Evolutionary conservation across 92 coral and sea anemone genomes (phyloP), one percentile per base, ranked within the genome.

Genomic region (Porites lobata): DNA sequence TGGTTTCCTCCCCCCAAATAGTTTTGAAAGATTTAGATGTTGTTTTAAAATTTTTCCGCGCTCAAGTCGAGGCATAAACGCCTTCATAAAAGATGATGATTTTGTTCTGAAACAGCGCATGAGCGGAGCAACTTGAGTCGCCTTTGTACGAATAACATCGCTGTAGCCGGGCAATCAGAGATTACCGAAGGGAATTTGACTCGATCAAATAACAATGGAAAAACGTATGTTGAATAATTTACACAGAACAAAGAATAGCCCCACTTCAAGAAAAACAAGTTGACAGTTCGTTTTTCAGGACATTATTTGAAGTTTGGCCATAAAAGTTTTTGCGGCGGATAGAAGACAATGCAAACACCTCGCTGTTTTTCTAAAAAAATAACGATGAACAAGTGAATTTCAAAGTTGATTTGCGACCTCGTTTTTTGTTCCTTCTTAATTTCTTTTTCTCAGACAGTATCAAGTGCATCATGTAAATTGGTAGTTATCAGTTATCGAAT

Each of bases 151-250:
- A 84, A 73, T 84, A 74, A 63, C 77, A 59, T 71, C 78, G 59
- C 50, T 84, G 96, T 93, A 85, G 78, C 96, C 87, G 75, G 83
- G 96, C 93, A 93, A 93, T 93, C 91, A 87, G 52, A 81, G 59
- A 69, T 72, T 51, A 87, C 89, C 72, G 53, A 62, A 70, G 91
- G 91, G 96, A 93, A 93, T 93, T 90, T 84, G 74, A 65, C 51
- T 80, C 79, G 70, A 67, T 77, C 69, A 32, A 66, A 50, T 51
- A 57, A 92, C 87, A 80, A 92, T 73, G n/a, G 63, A 47, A 68
- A 66, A 80, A 69, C 96, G 90, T 93, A 89, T 90, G 98, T 75
- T 80, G 90, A 85, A 83, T 94, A 81, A 89, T 90, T 91, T 78
- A 89, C 79, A 71, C 89, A 73, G 63, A 85, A 80, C 89, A 92